Evolutionary conservation across 2,797 vertebrate species (phyloP), one percentile per base, ranked within the genome.

Genomic region (Alexandromys oeconomus): DNA sequence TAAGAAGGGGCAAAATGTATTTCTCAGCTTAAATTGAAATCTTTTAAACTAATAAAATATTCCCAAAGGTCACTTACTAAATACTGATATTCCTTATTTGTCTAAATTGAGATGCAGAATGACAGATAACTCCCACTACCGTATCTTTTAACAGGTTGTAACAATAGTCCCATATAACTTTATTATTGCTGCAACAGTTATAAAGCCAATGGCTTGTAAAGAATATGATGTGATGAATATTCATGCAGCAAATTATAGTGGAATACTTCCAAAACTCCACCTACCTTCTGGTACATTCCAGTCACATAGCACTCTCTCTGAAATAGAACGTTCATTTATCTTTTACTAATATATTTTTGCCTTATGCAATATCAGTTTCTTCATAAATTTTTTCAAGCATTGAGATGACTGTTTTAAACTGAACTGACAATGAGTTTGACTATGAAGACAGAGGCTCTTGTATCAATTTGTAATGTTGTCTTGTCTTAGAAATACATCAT

Each of bases 161-260:
- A 86, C 69, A 61, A 84, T 77, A 93, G 63, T 69, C 40, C n/a
- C 93, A 91, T 87, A 73, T 84, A 96, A 94, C 48, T 63, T 96
- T 27, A 96, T 95, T 94, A 93, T 91, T 93, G 51, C 76, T 90
- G 51, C 59, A 94, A 91, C 40, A 94, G 14, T 94, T 93, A 92
- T 81, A 92, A 97, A 97, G 23, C 88, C 95, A 97, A 89, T 96
- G 87, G n/a, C 40, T 89, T 94, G 63, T 92, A 96, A 96, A 96
- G 40, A 84, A 94, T 91, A 94, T 61, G 71, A 90, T 90, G 19
- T 74, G 78, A 96, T 97, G 94, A 97, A 97, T 97, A 97, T 96
- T 97, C 95, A 96, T 95, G 78, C 27, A 86, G 19, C 23, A 92
- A 61, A 86, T 63, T 92, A 15, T 77, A 93, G 71, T 94, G 10